Percentiles rank a stretch among this genome's conserved stretches.
Conservation (phyloP, 1,140 invertebrate genomes). For the Mactra quadrangularis region DNA sequence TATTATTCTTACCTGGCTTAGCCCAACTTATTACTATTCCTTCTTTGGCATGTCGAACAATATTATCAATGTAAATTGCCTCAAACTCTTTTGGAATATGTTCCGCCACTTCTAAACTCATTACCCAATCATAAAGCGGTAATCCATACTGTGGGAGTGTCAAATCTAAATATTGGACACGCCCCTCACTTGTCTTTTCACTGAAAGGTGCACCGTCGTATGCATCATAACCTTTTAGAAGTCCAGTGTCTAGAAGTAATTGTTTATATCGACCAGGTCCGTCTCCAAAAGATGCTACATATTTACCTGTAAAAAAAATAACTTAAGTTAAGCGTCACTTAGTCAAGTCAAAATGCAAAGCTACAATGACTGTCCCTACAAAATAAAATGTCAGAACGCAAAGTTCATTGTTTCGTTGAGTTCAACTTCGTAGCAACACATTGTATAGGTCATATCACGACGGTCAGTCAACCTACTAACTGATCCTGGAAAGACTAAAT, state of each 20-base stretch:
- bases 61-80: constrained; percentile 56
- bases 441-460: too few relatives aligned
- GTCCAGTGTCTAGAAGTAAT: constrained; percentile 1
- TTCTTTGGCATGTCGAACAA: constrained; percentile 58
- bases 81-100: constrained; percentile 59
- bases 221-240: constrained; percentile 48
- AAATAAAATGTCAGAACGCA: too few relatives aligned
- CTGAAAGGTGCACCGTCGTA: constrained; percentile 62
- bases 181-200: constrained; percentile 56
- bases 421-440: too few relatives aligned
- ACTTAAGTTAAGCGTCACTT: neutral
- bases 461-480: too few relatives aligned
- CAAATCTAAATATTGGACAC: constrained; percentile 57
- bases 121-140: constrained; percentile 63
- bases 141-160: constrained; percentile 63
- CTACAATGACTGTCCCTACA: too few relatives aligned
- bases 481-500: too few relatives aligned
- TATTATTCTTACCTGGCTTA: constrained; percentile 12
- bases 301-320: constrained; percentile 22
- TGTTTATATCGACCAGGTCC: constrained; percentile 61
- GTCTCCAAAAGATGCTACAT: constrained; percentile 60
- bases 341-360: too few relatives aligned
- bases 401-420: too few relatives aligned
- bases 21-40: constrained; percentile 65
- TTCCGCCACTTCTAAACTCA: constrained; percentile 64